Evolutionary conservation across 2,113 vertebrate genomes (phyloP).

Genomic region (Elaphurus davidianus): DNA sequence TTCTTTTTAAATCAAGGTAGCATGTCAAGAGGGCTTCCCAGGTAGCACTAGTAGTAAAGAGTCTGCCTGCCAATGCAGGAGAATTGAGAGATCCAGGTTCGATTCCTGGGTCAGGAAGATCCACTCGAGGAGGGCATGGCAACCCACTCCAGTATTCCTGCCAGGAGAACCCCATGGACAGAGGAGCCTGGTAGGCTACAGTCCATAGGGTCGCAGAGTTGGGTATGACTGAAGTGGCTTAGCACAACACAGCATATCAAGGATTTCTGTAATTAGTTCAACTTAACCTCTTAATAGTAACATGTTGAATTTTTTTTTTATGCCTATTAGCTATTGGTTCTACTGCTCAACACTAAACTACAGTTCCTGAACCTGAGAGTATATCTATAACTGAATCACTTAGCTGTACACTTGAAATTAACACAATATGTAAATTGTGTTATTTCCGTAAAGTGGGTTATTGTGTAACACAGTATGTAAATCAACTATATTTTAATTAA

Average conservation of each 20-base stretch:
- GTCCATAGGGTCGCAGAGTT: not conserved
- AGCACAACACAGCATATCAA: not conserved
- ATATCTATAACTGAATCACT: not conserved
- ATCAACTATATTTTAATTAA: not conserved
- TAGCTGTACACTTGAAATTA: not conserved
- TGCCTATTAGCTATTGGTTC: not conserved
- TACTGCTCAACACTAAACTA: not conserved
- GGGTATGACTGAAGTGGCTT: not conserved
- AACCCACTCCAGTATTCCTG: not conserved
- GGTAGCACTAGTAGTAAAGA: not conserved
- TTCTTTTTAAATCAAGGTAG: not conserved
- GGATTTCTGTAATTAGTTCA: not conserved
- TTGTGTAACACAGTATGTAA: not conserved
- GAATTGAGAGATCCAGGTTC: not conserved
- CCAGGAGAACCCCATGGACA: not conserved
- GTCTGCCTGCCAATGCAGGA: not conserved
- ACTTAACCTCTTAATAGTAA: not conserved
- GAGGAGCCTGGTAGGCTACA: not conserved
- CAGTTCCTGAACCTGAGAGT: not conserved
- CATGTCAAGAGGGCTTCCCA: not conserved
- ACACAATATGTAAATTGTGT: not conserved
- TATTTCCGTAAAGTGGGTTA: too few relatives aligned
- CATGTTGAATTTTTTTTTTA: not conserved
- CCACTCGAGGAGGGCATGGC: not conserved
- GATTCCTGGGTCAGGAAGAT: not conserved